A percentile compares a stretch with the other conserved stretches of the same genome.
Conservation (phyloP, 2,113 vertebrate genomes). For the Apeltes quadracus region DNA sequence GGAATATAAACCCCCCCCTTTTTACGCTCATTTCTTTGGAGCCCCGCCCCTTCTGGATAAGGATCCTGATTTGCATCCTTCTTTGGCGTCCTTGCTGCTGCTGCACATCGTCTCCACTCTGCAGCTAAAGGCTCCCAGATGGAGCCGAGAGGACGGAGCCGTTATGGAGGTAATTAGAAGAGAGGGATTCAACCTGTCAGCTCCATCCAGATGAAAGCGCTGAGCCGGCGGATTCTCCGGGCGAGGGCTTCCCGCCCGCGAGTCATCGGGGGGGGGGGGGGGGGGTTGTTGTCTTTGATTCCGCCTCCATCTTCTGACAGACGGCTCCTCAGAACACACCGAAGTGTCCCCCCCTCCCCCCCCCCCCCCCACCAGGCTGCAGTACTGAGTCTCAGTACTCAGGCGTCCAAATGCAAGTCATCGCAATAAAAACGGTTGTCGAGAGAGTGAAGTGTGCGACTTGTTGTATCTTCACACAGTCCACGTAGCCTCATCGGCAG, state of each 20-base stretch:
- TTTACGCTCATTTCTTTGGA: neutral
- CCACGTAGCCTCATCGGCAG: neutral
- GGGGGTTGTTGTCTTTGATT: conserved; percentile 34
- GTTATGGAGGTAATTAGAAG: conserved; percentile 20
- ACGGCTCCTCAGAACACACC: conserved; percentile 10
- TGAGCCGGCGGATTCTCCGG: conserved; percentile 19
- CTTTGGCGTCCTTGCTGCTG: conserved; percentile 1
- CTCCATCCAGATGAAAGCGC: conserved; percentile 20
- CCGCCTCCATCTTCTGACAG: neutral
- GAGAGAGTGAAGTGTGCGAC: neutral
- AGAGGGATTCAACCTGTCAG: conserved; percentile 32
- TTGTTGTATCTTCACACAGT: neutral
- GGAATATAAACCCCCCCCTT: too few species aligned
- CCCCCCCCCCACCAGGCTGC: neutral
- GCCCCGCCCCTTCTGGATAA: neutral
- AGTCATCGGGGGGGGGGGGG: conserved; percentile 45
- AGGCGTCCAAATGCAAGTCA: neutral
- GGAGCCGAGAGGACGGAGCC: conserved; percentile 22
- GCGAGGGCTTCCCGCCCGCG: conserved; percentile 56
- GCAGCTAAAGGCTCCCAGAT: conserved; percentile 17
- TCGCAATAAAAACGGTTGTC: neutral
- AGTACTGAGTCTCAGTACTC: neutral
- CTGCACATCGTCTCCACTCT: conserved; percentile 23
- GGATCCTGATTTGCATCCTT: neutral
- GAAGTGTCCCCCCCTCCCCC: neutral